These are phyloP conservation scores for Acipenser oxyrinchus DNA, from an alignment of 2,797 vertebrate species.

Conservation along the genomic window DNA sequence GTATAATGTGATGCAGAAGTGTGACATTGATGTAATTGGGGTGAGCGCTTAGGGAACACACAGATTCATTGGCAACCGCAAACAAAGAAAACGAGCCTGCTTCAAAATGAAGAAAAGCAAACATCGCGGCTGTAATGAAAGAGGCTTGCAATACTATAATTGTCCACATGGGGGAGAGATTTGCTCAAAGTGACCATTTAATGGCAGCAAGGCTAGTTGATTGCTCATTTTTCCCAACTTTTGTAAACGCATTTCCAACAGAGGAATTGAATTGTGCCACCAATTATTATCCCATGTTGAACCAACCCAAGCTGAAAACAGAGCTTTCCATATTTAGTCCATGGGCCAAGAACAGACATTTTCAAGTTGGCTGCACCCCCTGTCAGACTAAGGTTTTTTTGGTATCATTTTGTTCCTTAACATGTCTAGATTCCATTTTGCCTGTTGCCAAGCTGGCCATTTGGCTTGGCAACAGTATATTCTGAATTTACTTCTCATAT, in stretches of 20 bases:
- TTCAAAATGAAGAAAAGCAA: neutral
- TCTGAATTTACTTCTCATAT: no score
- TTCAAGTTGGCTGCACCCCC: no score
- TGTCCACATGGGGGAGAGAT: neutral
- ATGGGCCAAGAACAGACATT: no score
- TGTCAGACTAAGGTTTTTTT: no score
- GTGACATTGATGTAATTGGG: neutral
- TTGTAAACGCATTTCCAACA: neutral
- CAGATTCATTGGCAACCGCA: neutral
- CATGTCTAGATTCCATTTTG: no score
- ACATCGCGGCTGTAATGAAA: constrained; percentile 1
- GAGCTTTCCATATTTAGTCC: neutral
- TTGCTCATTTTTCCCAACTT: neutral
- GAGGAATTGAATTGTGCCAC: constrained; percentile 9
- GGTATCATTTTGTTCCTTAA: no score
- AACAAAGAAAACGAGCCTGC: neutral
- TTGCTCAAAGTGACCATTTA: constrained; percentile 8
- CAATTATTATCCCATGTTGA: constrained; percentile 6
- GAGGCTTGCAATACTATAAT: constrained; percentile 1
- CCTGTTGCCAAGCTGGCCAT: no score
- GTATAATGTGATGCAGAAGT: neutral
- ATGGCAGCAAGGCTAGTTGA: constrained; percentile 1
- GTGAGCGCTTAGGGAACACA: neutral
- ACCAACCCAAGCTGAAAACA: constrained; percentile 4
- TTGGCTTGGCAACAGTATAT: no score